phyloP scores from a whole-genome alignment of 2,797 vertebrate species.

The Platyrinchus mystaceus region DNA sequence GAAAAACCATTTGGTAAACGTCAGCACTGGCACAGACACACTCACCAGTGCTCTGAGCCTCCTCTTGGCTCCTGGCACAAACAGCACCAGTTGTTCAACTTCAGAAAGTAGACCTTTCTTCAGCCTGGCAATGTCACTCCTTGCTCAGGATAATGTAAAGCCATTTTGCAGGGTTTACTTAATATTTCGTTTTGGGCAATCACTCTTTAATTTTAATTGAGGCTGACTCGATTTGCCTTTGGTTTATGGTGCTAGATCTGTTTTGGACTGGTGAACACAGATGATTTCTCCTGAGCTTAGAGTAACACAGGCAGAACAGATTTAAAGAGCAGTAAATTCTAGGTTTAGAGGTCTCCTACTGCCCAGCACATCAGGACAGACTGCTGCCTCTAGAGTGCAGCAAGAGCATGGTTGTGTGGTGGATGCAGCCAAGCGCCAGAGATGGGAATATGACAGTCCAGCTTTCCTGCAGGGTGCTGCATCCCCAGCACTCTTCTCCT shows the following conservation, averaged over 20 bases:
- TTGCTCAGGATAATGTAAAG: neutral
- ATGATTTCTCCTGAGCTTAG: neutral
- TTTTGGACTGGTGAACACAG: neutral
- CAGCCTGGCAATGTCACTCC: neutral
- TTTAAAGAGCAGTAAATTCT: neutral
- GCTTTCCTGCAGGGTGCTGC: neutral
- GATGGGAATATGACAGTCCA: neutral
- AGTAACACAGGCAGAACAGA: neutral
- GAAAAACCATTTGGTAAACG: neutral
- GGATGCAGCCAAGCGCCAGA: neutral
- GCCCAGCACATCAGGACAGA: neutral
- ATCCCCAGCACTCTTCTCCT: neutral
- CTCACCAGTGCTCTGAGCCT: neutral
- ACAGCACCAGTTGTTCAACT: neutral
- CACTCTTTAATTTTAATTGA: neutral
- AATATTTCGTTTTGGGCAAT: neutral
- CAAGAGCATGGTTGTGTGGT: neutral
- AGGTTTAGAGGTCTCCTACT: neutral
- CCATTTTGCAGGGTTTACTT: neutral
- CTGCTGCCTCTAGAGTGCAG: neutral
- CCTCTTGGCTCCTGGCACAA: neutral
- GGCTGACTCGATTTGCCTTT: neutral
- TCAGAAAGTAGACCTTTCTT: fast-evolving
- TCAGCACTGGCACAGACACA: neutral
- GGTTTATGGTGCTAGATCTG: neutral